Evolutionary conservation across 2,888 invertebrate genomes (phyloP).

Genomic region (Chrysomela aeneicollis): DNA sequence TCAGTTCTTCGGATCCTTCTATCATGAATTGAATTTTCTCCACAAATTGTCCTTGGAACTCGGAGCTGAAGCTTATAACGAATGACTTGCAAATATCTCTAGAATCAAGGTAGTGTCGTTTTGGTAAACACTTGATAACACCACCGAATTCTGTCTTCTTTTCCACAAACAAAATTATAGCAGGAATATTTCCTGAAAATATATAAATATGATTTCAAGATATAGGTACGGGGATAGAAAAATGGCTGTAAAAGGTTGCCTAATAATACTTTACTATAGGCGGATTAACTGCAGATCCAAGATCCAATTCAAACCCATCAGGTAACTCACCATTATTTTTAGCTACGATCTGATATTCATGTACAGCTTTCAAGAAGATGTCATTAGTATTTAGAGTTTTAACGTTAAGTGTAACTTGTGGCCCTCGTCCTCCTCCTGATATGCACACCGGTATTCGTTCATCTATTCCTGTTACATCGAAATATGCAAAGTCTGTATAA

Average conservation of each 20-base stretch:
- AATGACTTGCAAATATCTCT: slow-evolving; percentile 55
- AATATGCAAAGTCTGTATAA: slow-evolving; percentile 64
- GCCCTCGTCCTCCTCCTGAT: slow-evolving; percentile 67
- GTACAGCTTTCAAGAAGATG: slow-evolving; percentile 67
- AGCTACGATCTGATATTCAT: slow-evolving; percentile 69
- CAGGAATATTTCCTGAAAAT: slow-evolving; percentile 67
- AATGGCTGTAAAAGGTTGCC: too few relatives aligned
- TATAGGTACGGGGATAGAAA: too few relatives aligned
- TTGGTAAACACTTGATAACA: slow-evolving; percentile 64
- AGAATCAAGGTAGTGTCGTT: slow-evolving; percentile 28
- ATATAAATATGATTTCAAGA: too few relatives aligned
- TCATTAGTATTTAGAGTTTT: slow-evolving; percentile 66
- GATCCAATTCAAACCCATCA: too few relatives aligned
- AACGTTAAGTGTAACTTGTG: slow-evolving; percentile 65
- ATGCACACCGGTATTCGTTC: slow-evolving; percentile 65
- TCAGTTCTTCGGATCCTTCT: slow-evolving; percentile 66
- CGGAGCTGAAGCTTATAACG: slow-evolving; percentile 66
- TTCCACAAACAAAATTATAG: slow-evolving; percentile 63
- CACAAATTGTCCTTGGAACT: slow-evolving; percentile 68
- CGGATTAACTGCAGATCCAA: too few relatives aligned
- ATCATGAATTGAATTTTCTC: slow-evolving; percentile 69
- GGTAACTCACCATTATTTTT: slow-evolving; percentile 65
- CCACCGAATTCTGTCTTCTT: slow-evolving; percentile 67
- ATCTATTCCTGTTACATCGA: slow-evolving; percentile 67
- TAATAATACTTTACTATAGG: too few relatives aligned